A percentile compares a stretch with the other conserved stretches of the same genome.
phyloP scores from a whole-genome alignment of 2,888 invertebrate species.

The Lasioglossum villosulum region DNA sequence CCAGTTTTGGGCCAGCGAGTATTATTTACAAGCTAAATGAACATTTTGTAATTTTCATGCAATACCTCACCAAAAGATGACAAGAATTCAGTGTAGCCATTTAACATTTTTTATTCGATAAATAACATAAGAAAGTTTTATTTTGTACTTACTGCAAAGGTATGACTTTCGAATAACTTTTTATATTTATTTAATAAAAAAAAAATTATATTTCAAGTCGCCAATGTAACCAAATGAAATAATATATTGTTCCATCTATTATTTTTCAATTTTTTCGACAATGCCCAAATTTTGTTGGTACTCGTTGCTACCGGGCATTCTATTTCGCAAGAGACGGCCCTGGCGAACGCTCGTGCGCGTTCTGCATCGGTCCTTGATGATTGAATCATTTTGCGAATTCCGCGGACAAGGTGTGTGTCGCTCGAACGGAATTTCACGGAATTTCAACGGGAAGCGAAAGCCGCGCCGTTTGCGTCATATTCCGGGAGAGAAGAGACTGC shows the following conservation, averaged over 20 bases:
- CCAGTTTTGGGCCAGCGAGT: background rate
- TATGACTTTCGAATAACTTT: no score
- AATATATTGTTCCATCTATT: no score
- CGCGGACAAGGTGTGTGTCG: background rate
- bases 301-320: no score
- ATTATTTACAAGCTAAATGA: background rate
- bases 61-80: background rate
- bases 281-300: no score
- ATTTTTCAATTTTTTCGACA: no score
- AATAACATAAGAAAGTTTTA: no score
- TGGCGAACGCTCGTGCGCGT: background rate
- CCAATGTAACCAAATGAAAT: no score
- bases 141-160: no score
- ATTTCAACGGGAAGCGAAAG: background rate
- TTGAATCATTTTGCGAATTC: slow-evolving; percentile 37
- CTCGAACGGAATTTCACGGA: background rate
- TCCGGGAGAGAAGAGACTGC: background rate
- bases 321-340: background rate
- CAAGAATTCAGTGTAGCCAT: background rate
- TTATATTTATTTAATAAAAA: no score
- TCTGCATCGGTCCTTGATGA: background rate
- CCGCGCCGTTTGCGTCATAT: slow-evolving; percentile 5
- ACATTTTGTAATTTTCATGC: background rate
- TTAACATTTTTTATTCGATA: no score
- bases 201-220: no score